phyloP scores from a whole-genome alignment of 2,113 vertebrate species.

The Capreolus pygargus region DNA sequence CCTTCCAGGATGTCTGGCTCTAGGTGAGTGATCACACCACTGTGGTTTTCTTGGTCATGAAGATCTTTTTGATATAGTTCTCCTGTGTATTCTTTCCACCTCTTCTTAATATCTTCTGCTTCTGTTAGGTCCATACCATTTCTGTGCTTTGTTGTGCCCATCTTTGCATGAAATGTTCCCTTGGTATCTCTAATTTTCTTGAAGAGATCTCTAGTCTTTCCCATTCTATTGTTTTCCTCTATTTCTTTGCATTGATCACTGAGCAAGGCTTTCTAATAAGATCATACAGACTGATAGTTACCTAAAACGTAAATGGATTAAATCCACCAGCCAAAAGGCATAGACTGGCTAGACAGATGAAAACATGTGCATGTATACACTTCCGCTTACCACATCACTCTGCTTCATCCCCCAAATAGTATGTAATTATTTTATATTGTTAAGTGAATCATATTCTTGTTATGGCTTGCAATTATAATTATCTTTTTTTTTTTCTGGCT shows the following conservation, averaged over 20 bases:
- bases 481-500: not conserved
- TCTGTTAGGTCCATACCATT: not conserved
- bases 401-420: not conserved
- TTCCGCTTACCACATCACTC: not conserved
- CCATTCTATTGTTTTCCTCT: not conserved
- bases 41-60: not conserved
- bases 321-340: not conserved
- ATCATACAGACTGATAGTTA: not conserved
- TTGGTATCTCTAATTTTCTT: not conserved
- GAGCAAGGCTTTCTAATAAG: not conserved
- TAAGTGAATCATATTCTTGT: not conserved
- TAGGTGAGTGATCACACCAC: not conserved
- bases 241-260: not conserved
- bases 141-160: not conserved
- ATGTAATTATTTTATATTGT: not conserved
- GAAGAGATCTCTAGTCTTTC: not conserved
- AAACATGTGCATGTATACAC: not conserved
- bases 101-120: not conserved
- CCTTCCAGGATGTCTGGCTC: not conserved
- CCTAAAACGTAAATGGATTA: not conserved
- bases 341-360: not conserved
- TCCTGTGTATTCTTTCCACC: not conserved
- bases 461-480: not conserved
- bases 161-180: not conserved
- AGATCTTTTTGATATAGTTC: not conserved